Percentiles rank a stretch among this genome's conserved stretches.
phyloP scores from a whole-genome alignment of 2,797 vertebrate species.

The Gymnodraco acuticeps region DNA sequence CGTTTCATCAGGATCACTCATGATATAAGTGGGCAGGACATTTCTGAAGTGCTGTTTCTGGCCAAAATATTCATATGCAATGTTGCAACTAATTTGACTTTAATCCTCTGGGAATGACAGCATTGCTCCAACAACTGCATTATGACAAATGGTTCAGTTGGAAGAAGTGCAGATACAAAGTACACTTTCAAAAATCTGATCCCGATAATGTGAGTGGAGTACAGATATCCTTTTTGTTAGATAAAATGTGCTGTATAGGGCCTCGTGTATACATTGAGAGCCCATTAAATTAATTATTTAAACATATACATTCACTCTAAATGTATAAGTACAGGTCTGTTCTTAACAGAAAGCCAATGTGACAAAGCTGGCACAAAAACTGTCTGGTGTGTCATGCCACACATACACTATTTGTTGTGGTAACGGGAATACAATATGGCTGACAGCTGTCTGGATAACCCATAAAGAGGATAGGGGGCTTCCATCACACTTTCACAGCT shows the following conservation, averaged over 20 bases:
- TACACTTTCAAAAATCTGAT: conserved; percentile 20
- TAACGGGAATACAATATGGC: conserved; percentile 70
- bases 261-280: conserved; percentile 14
- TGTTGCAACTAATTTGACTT: conserved; percentile 46
- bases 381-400: conserved; percentile 36
- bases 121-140: conserved; percentile 31
- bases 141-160: conserved; percentile 38
- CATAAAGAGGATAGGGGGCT: conserved; percentile 59
- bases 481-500: conserved; percentile 69
- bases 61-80: conserved; percentile 54
- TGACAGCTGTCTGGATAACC: conserved; percentile 69
- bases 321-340: no score
- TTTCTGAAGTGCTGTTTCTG: conserved; percentile 15
- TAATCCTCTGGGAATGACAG: conserved; percentile 35
- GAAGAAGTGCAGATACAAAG: conserved; percentile 29
- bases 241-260: conserved; percentile 1
- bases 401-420: conserved; percentile 72
- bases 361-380: conserved; percentile 57
- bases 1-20: conserved; percentile 54
- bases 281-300: neutral
- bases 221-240: neutral
- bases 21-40: conserved; percentile 51
- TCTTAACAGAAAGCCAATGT: no score
- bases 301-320: no score
- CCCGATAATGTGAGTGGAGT: conserved; percentile 13